phyloP scores from a whole-genome alignment of 92 coral and sea anemone species.

The Phenganax stokvisi region DNA sequence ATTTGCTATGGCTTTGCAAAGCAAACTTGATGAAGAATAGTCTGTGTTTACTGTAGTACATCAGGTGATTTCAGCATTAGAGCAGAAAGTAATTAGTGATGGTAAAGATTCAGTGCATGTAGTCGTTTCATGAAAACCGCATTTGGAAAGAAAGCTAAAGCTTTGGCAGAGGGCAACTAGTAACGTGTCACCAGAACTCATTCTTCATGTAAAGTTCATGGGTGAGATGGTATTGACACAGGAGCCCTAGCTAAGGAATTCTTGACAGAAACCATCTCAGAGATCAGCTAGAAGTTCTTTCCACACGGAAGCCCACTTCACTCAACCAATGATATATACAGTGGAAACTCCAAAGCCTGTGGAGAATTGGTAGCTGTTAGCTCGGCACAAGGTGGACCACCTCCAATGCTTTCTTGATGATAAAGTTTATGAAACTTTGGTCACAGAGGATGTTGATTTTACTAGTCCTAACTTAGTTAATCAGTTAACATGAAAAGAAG shows the following conservation, averaged over 20 bases:
- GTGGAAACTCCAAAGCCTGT: constrained; percentile 44
- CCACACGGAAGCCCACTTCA: constrained; percentile 52
- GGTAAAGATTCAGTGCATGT: constrained; percentile 45
- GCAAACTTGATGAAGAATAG: neutral
- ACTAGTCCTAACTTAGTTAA: constrained; percentile 3
- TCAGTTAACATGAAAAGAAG: neutral
- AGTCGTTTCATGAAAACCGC: constrained; percentile 54
- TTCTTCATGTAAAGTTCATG: constrained; percentile 47
- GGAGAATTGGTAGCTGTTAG: constrained; percentile 11
- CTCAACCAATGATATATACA: constrained; percentile 53
- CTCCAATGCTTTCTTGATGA: constrained; percentile 25
- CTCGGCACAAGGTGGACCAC: constrained; percentile 17
- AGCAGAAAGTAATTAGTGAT: constrained; percentile 38
- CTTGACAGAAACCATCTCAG: constrained; percentile 38
- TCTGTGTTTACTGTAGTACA: constrained; percentile 5
- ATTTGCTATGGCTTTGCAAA: constrained; percentile 5
- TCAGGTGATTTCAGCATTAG: constrained; percentile 36
- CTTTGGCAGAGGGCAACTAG: constrained; percentile 57
- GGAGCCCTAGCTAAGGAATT: constrained; percentile 63
- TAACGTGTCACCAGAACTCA: constrained; percentile 40
- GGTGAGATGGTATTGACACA: constrained; percentile 62
- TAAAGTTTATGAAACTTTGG: constrained; percentile 8
- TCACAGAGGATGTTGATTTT: constrained; percentile 20
- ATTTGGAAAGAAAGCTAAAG: constrained; percentile 49
- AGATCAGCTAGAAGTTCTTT: constrained; percentile 43